Evolutionary conservation across 2,888 invertebrate species (phyloP), one percentile per base, ranked within the genome.

Genomic region (Drosophila nr. medialis): DNA sequence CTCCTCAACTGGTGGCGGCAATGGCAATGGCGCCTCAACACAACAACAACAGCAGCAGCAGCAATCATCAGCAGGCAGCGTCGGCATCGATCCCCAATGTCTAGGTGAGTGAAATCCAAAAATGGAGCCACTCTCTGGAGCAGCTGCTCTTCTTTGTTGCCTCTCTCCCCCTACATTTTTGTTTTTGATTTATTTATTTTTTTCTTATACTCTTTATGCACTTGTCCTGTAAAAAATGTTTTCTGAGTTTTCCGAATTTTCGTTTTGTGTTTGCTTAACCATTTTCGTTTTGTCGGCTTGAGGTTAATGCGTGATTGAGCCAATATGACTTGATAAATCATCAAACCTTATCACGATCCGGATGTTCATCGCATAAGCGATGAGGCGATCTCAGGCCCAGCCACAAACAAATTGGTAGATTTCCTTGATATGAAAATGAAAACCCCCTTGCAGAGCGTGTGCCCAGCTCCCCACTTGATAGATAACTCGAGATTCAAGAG

Each of bases 1-100:
- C 30, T 62, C 66, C n/a, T 69, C 69, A 6, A 38, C 56, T 10
- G 92, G 96, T 94, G 92, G 96, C 95, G 92, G 95, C 36, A 68
- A 67, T 95, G 56, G 40, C 40, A 72, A 7, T 36, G 72, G 67
- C 53, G 32, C 72, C 27, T 24, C 73, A 51, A 50, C 72, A 42
- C 77, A 83, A 63, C 74, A 77, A 40, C 64, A 67, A 50, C 49
- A 51, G 30, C 75, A 66, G 55, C 82, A 72, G n/a, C 72, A 85
- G 58, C 90, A 83, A 50, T 61, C 79, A 72, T 60, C 63, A 65
- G 76, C 49, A 38, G 50, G 75, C 79, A 72, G 72, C 72, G 53
- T 75, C 80, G 73, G 74, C 72, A 77, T 88, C 80, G 92, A 92
- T 78, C 86, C 88, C 71, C 92, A 91, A 75, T 90, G 91, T 86